Conservation (phyloP, 1,140 invertebrate species). For the Anadara kagoshimensis region DNA sequence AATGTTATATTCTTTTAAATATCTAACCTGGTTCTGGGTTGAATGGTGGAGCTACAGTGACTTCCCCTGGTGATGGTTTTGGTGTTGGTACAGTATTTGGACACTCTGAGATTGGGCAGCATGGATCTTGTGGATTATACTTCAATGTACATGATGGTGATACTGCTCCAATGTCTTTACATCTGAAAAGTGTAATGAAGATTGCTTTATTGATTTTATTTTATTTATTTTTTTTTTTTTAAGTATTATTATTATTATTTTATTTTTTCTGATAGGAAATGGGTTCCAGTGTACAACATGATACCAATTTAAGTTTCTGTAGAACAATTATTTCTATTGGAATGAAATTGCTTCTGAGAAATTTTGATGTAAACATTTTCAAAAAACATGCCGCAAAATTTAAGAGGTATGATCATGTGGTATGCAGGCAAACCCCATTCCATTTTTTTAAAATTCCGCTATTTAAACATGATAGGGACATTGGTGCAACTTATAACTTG, state of each 20-base stretch:
- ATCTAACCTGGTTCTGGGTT: constrained; percentile 17
- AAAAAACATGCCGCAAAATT: too few species aligned
- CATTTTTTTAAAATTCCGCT: too few species aligned
- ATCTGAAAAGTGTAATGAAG: constrained; percentile 30
- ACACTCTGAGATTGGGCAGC: constrained; percentile 48
- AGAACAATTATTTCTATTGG: too few species aligned
- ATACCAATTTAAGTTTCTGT: too few species aligned
- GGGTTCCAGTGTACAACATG: too few species aligned
- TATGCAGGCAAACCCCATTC: too few species aligned
- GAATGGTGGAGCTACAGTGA: constrained; percentile 10
- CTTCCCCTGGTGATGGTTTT: constrained; percentile 16
- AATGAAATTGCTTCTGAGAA: too few species aligned
- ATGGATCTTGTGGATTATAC: constrained; percentile 50
- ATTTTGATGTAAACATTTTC: too few species aligned
- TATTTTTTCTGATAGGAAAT: too few species aligned
- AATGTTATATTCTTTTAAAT: not conserved
- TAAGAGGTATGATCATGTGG: too few species aligned
- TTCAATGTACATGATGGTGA: constrained; percentile 45
- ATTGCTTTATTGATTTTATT: not conserved
- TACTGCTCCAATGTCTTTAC: constrained; percentile 35
- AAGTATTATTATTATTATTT: too few species aligned
- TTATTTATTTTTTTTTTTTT: too few species aligned
- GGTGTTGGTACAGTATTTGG: constrained; percentile 24
- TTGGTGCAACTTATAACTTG: not conserved
- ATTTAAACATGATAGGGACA: not conserved